Evolutionary conservation across 2,113 vertebrate genomes (phyloP), one percentile per base, ranked within the genome.

Genomic region (Heterotis niloticus): DNA sequence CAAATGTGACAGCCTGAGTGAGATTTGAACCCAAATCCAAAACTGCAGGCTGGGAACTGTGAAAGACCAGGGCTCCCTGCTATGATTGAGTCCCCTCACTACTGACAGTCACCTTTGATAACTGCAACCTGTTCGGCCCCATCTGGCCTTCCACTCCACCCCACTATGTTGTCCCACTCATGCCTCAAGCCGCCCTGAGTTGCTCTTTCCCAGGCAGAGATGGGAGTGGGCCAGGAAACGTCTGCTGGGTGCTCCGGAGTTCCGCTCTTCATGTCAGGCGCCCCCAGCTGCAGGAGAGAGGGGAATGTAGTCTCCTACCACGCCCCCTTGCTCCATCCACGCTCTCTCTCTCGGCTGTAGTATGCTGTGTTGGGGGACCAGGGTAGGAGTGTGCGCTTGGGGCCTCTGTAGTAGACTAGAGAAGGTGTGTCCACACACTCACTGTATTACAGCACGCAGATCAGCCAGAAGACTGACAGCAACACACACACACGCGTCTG

Each of bases 151-250:
- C 7, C 34, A 44, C 34, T 7, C 34, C 7, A 7, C 7, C 34
- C 34, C 34, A 7, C 7, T 7, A 44, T 2, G 34, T 44, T 44
- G 34, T 44, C 34, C 34, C 34, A 44, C 34, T 7, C 34, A 2
- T 44, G 34, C 2, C 34, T 44, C 34, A 4, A 7, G 7, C 34
- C 34, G n/a, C 34, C 7, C 90, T 89, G 88, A 92, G 92, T 93
- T 75, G 94, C 56, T 26, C 24, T 75, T 75, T 75, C 94, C 94
- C 90, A 92, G 93, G 90, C 81, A 67, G 85, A 26, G 91, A 81
- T 90, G 90, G 93, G 94, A 93, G 91, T 88, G 90, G 90, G 90
- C 92, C 95, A 93, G 95, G 89, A 64, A 64, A 75, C 89, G 91
- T 92, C 92, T 92, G 91, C 89, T 91, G 88, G 81, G 79, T 78